These are phyloP conservation scores for Drosophila pseudoananassae DNA, from an alignment of 1,140 invertebrate species.

Conservation along the genomic window DNA sequence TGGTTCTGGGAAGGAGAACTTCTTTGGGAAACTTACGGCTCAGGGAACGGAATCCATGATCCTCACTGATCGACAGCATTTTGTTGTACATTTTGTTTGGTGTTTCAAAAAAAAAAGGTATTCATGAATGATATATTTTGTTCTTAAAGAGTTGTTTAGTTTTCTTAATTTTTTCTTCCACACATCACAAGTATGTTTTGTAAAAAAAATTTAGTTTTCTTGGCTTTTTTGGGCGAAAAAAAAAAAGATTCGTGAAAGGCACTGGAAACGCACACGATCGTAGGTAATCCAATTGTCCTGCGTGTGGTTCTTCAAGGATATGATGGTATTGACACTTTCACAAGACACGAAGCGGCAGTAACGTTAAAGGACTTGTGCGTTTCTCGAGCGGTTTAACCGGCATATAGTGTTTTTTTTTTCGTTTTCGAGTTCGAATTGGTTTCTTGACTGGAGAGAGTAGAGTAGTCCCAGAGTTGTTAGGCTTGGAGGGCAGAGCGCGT, in stretches of 20 bases:
- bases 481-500: constrained; percentile 62
- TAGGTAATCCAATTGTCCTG: constrained; percentile 81
- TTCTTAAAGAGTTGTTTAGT: background rate
- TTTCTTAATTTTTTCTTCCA: constrained; percentile 24
- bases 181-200: constrained; percentile 41
- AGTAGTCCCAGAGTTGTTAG: constrained; percentile 17
- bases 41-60: constrained; percentile 84
- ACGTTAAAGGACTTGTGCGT: constrained; percentile 5
- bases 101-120: constrained; percentile 31
- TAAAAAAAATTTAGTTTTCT: constrained; percentile 29
- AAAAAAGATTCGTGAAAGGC: constrained; percentile 32
- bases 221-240: background rate
- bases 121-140: background rate
- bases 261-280: constrained; percentile 68
- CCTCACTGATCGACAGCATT: constrained; percentile 84
- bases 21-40: constrained; percentile 82
- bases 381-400: constrained; percentile 25
- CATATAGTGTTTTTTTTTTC: background rate
- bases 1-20: constrained; percentile 51
- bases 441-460: too few relatives aligned
- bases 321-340: constrained; percentile 21
- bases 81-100: constrained; percentile 74
- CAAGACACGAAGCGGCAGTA: constrained; percentile 10
- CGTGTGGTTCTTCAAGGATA: constrained; percentile 22
- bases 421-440: constrained; percentile 1